Conservation (phyloP, 2,888 invertebrate species). For the Noctua comes region DNA sequence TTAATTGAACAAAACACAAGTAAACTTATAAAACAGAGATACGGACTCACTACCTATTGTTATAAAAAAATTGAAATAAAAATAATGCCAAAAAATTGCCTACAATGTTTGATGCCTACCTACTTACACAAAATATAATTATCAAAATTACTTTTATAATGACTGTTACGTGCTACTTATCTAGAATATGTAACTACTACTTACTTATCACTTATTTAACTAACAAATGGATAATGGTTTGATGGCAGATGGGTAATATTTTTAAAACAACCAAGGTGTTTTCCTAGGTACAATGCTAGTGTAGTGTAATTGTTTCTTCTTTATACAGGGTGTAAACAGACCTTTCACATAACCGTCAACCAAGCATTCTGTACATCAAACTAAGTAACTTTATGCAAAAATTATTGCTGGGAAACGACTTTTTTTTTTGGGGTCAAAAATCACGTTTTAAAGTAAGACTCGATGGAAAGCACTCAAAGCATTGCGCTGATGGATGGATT, state of each 20-base stretch:
- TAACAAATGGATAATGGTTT: not conserved
- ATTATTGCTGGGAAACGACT: no score
- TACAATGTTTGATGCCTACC: not conserved
- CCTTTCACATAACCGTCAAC: no score
- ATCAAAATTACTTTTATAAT: not conserved
- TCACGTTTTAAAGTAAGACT: no score
- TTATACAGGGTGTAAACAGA: no score
- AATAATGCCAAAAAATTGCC: not conserved
- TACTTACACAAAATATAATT: not conserved
- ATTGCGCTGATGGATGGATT: no score
- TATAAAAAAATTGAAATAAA: conserved; percentile 2
- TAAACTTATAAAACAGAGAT: not conserved
- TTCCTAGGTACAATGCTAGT: not conserved
- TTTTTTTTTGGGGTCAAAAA: no score
- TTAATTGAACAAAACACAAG: conserved; percentile 32
- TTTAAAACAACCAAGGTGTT: not conserved
- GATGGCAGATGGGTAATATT: not conserved
- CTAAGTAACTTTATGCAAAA: no score
- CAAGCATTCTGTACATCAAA: no score
- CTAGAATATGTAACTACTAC: conserved; percentile 4
- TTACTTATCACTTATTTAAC: not conserved
- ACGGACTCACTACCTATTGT: not conserved
- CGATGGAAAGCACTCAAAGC: no score
- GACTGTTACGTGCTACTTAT: conserved; percentile 19
- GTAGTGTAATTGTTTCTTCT: not conserved